Base-by-base conservation (phyloP, 2,113 vertebrate species). In the Hemiprocne comata region DNA sequence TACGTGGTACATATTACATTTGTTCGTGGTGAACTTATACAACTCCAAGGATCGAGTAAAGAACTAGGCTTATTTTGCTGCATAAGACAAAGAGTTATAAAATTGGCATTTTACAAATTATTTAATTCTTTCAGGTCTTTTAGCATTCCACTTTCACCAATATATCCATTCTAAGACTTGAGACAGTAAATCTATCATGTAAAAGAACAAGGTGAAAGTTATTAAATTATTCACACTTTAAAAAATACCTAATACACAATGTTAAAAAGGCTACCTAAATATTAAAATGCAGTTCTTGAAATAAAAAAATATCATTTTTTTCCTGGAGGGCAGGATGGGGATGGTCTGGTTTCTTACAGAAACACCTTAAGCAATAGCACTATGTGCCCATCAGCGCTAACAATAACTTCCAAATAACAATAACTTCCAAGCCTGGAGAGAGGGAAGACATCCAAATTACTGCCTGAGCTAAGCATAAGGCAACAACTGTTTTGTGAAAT, bases 311-410 rank as follows among this genome's bases (percentile, higher is more conserved):
- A 50, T 33, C 1, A 38, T n/a, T n/a, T n/a, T 48, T 61, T 69
- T 64, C n/a, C 4, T 12, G 16, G 8, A 3, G 1, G 24, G 25
- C 3, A 3, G 42, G 33, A 51, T 19, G 10, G 3, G 13, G 10
- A 70, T 3, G 14, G 11, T n/a, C 5, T 60, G 3, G 0, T 64
- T 87, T 64, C 31, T 64, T 80, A 69, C 9, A 46, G 26, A 79
- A 90, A 34, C 9, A 64, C 3, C 16, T 38, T 44, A 26, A 13
- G 15, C 10, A 55, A 28, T 50, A 50, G 5, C 17, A 44, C 6
- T 67, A 7, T 34, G 18, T 72, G 21, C 61, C 46, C 13, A 40
- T 34, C 28, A 46, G 1, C 17, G 26, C 1, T 66, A 78, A 60
- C 1, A 80, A 17, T 24, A 62, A 28, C 16, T 64, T 84, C 36